Evolutionary conservation across 1,140 invertebrate genomes (phyloP).

Genomic region (Proctacanthus coquilletti): DNA sequence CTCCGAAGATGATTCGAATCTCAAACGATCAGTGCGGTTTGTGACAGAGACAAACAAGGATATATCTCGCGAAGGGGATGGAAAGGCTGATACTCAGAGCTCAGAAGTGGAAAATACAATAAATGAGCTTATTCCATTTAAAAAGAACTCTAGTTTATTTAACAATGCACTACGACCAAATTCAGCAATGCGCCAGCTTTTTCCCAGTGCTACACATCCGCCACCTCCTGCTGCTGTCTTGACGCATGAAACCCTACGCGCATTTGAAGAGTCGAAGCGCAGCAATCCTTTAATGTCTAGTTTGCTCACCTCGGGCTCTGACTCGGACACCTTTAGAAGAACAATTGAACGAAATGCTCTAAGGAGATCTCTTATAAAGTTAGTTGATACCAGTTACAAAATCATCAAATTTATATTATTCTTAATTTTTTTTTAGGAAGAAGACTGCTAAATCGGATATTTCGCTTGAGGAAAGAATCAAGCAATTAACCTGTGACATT

Average conservation of each 20-base stretch:
- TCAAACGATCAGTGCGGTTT: conserved; percentile 27
- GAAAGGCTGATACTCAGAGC: conserved; percentile 13
- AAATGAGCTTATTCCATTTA: conserved; percentile 27
- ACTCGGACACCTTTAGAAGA: conserved; percentile 39
- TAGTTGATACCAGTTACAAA: conserved; percentile 19
- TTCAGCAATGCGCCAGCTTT: conserved; percentile 56
- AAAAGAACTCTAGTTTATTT: conserved; percentile 28
- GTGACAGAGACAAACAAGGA: conserved; percentile 18
- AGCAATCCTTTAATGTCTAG: conserved; percentile 33
- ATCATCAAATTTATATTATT: neutral
- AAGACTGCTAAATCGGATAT: conserved; percentile 39
- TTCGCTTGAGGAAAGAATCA: conserved; percentile 62
- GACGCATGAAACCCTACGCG: conserved; percentile 43
- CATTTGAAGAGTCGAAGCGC: conserved; percentile 47
- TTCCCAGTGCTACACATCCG: conserved; percentile 41
- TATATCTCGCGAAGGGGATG: conserved; percentile 13
- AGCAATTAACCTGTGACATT: conserved; percentile 64
- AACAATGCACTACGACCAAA: conserved; percentile 36
- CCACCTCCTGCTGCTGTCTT: conserved; percentile 39
- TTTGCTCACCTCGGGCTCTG: conserved; percentile 30
- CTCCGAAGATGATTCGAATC: conserved; percentile 23
- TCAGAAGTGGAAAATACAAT: conserved; percentile 26
- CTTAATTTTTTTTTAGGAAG: conserved; percentile 19
- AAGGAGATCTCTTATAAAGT: conserved; percentile 50
- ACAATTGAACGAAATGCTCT: conserved; percentile 61